Conservation (phyloP, 2,888 invertebrate species). For the Clitarchus hookeri region DNA sequence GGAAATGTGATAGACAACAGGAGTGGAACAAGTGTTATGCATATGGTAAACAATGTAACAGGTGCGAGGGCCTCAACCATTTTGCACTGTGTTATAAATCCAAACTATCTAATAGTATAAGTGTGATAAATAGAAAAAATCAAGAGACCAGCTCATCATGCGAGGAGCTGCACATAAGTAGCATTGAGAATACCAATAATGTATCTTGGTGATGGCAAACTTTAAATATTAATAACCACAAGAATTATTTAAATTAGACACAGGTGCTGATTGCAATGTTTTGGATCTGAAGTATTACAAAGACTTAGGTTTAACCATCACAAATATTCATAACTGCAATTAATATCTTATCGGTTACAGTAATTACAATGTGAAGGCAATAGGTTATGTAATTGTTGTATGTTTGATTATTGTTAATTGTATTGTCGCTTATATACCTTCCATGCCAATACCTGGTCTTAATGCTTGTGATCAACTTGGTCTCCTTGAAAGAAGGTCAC, state of each 20-base stretch:
- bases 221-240: background rate
- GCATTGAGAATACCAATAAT: background rate
- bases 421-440: background rate
- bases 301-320: background rate
- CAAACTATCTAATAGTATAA: background rate
- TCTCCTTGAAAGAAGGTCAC: background rate
- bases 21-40: background rate
- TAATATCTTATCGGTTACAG: background rate
- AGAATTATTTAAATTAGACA: background rate
- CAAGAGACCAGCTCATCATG: background rate
- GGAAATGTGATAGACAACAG: background rate
- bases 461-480: background rate
- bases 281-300: no score
- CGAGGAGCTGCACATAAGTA: background rate
- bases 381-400: background rate
- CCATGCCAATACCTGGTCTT: background rate
- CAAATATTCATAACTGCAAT: background rate
- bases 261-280: background rate
- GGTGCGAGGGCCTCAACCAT: background rate
- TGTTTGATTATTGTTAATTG: background rate
- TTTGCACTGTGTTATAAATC: background rate
- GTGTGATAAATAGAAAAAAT: background rate
- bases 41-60: no score
- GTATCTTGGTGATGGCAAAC: background rate
- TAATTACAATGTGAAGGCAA: background rate